Base-by-base conservation (phyloP, 2,113 vertebrate species). In the Corvus hawaiiensis region DNA sequence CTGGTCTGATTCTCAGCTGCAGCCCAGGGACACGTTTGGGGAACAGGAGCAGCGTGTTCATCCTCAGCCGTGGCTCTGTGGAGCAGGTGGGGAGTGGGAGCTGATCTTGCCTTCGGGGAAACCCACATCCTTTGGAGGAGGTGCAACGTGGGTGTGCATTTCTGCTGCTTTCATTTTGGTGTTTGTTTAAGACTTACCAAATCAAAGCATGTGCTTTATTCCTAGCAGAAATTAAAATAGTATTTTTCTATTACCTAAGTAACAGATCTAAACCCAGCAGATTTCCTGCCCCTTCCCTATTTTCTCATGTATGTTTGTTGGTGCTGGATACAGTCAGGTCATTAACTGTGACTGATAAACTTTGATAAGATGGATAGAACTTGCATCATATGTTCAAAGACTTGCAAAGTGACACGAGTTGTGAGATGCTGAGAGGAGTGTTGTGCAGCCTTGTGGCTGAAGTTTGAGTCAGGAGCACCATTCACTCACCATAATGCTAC, bases 131-230 rank as follows among this genome's bases (percentile, higher is more conserved):
- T 67, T 32, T 4, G 35, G 23, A 55, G 33, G 41, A 33, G 55
- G 1, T 41, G 51, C 49, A 61, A 0, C 0, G 1, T 22, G 46
- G 69, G 26, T 39, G n/a, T 77, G 82, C 22, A 9, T 43, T 67
- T 37, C 55, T 56, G 16, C 44, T 32, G 5, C 72, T 52, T 69
- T 23, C 5, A 13, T 61, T 72, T 58, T 41, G 44, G 0, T 8
- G 3, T 59, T 78, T 59, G 32, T 21, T 37, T 62, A 32, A 51
- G 33, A 22, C 43, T 72, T 76, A 14, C 1, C 16, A 58, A 67
- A 16, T 61, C 74, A 69, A 74, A 87, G 66, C 3, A 0, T 23
- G 24, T 35, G 43, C 13, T 3, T 87, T 76, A 30, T 48, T 86
- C 15, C 32, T 39, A 71, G 46, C 14, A 74, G 44, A 46, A 82